A percentile compares a stretch with the other conserved stretches of the same genome.
These are phyloP conservation scores for Leucoraja erinaceus DNA, from an alignment of 2,113 vertebrate genomes.

Conservation along the genomic window DNA sequence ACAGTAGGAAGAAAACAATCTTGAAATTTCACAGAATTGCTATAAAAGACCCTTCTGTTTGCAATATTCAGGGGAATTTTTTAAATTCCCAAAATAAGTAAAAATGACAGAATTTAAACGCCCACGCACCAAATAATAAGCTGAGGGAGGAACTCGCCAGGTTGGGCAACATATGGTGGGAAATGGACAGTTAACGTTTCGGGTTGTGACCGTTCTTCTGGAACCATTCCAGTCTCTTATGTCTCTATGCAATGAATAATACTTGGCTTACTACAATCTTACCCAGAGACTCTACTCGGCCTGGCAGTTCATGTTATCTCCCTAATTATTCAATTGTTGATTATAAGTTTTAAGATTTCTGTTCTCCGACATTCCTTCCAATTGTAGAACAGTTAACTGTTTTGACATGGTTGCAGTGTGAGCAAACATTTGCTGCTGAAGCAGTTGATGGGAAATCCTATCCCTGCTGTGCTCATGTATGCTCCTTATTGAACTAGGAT, in stretches of 20 bases:
- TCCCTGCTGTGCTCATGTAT: too few species aligned
- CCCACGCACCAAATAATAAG: too few species aligned
- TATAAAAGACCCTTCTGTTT: background rate
- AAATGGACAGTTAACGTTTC: too few species aligned
- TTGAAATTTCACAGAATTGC: background rate
- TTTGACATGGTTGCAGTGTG: background rate
- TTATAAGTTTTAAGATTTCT: too few species aligned
- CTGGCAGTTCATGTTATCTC: background rate
- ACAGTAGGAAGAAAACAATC: background rate
- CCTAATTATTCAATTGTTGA: background rate
- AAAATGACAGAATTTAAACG: background rate
- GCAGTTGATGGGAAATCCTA: background rate
- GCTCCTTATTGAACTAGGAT: too few species aligned
- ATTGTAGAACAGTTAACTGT: background rate
- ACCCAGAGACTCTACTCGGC: background rate
- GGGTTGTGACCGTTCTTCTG: too few species aligned
- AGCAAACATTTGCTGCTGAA: background rate
- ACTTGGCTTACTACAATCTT: background rate
- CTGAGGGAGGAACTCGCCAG: too few species aligned
- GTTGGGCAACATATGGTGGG: too few species aligned
- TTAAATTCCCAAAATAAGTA: background rate
- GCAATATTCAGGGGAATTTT: background rate
- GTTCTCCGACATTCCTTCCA: background rate
- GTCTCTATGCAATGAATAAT: background rate
- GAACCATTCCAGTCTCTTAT: too few species aligned